These are phyloP conservation scores for Achroia grisella DNA, from an alignment of 1,140 invertebrate species.

Conservation along the genomic window DNA sequence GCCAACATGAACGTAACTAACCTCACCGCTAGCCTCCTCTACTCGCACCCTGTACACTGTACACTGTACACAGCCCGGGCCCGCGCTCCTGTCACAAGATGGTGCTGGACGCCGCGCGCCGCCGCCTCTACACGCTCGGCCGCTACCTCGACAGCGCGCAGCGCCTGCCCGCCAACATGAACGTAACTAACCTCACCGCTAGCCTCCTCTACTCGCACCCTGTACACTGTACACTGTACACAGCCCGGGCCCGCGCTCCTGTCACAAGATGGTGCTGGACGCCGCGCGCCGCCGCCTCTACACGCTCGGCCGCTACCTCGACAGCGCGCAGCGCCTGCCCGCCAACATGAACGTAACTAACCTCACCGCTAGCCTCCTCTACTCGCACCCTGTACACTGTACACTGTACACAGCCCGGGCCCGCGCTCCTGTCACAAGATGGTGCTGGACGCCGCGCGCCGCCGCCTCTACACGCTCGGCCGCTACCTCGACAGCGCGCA, in stretches of 20 bases:
- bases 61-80: conserved; percentile 80
- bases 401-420: too few relatives aligned
- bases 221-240: conserved; percentile 84
- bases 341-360: conserved; percentile 79
- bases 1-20: conserved; percentile 79
- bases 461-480: conserved; percentile 90
- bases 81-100: conserved; percentile 95
- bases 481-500: conserved; percentile 86
- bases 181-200: too few relatives aligned
- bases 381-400: too few relatives aligned
- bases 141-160: conserved; percentile 86
- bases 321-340: conserved; percentile 77
- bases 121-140: conserved; percentile 90
- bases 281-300: conserved; percentile 87
- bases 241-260: conserved; percentile 86
- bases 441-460: conserved; percentile 87
- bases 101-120: conserved; percentile 87
- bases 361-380: too few relatives aligned
- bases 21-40: too few relatives aligned
- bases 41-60: conserved; percentile 89
- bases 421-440: conserved; percentile 95
- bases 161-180: conserved; percentile 77
- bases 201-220: too few relatives aligned
- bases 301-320: conserved; percentile 88
- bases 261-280: conserved; percentile 95